Evolutionary conservation across 1,140 invertebrate genomes (phyloP), one percentile per base, ranked within the genome.

Genomic region (Aphelenchoides besseyi): DNA sequence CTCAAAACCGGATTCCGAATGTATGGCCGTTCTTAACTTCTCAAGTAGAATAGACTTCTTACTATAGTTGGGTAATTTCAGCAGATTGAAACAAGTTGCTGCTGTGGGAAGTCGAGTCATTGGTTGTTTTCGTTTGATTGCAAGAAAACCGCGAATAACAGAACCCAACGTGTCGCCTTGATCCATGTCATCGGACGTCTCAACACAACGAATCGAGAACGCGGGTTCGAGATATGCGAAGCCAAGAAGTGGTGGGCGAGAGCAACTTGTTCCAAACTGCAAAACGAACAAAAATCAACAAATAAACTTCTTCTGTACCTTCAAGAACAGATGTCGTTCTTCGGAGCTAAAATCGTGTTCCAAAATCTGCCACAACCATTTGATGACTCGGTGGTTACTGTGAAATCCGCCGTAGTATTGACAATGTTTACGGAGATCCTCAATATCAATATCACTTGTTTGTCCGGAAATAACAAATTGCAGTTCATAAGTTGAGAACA

Each of bases 221-320:
- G 94, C 94, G 2, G 97, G 97, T 84, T 98, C 95, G 35, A 99
- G 87, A 85, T 97, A 91, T 12, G 93, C 92, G 87, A 99, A 99
- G 1, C 97, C 97, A 12, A 99, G 87, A 9, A 99, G 87, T 33
- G 97, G 97, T 2, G 95, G 93, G 79, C 97, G 95, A 0, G 94
- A 98, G 86, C 96, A 98, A 82, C 94, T 97, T 16, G 96, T 99
- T 0, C 98, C 95, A 89, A 99, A 99, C 92, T 97, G 83, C 18
- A 89, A 87, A n/a, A n/a, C n/a, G n/a, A n/a, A n/a, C n/a, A n/a
- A n/a, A n/a, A n/a, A 62, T 71, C 80, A 61, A 32, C 72, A 71
- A 61, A 73, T 62, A 71, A 12, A 16, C 16, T n/a, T 35, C 1
- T 30, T 2, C 16, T 29, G 0, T 71, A 87, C 87, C 82, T 98